phyloP scores from a whole-genome alignment of 2,888 invertebrate genomes.

The Agrochola circellaris region DNA sequence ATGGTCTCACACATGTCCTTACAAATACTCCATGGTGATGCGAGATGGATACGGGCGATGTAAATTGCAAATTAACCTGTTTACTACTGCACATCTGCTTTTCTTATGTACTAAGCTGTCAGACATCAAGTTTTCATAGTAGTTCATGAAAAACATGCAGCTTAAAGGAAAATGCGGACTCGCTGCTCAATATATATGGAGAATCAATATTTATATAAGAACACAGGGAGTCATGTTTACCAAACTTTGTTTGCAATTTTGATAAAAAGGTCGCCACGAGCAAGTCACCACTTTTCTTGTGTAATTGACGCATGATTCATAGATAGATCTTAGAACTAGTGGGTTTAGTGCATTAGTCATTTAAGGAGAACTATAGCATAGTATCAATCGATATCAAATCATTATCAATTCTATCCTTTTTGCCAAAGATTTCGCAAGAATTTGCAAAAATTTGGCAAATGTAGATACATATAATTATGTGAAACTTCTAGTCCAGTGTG shows the following conservation, averaged over 20 bases:
- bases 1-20: conserved; percentile 81
- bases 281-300: conserved; percentile 49
- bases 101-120: conserved; percentile 25
- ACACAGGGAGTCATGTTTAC: conserved; percentile 25
- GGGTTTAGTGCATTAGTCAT: conserved; percentile 43
- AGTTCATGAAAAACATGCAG: conserved; percentile 19
- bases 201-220: conserved; percentile 28
- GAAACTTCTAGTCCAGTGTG: conserved; percentile 18
- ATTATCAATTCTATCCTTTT: conserved; percentile 3
- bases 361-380: conserved; percentile 1
- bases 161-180: conserved; percentile 15
- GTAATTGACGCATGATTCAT: conserved; percentile 57
- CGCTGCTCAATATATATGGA: neutral
- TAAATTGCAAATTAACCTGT: conserved; percentile 65
- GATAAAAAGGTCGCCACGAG: conserved; percentile 31
- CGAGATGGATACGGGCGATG: conserved; percentile 58
- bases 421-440: conserved; percentile 8
- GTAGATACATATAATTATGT: conserved; percentile 6
- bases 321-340: conserved; percentile 44
- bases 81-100: conserved; percentile 39
- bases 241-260: conserved; percentile 40
- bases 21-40: conserved; percentile 46
- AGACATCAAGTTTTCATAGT: conserved; percentile 28
- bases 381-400: conserved; percentile 13
- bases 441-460: conserved; percentile 34